These are phyloP conservation scores for Podarcis lilfordi DNA, from an alignment of 2,797 vertebrate genomes.

Conservation along the genomic window DNA sequence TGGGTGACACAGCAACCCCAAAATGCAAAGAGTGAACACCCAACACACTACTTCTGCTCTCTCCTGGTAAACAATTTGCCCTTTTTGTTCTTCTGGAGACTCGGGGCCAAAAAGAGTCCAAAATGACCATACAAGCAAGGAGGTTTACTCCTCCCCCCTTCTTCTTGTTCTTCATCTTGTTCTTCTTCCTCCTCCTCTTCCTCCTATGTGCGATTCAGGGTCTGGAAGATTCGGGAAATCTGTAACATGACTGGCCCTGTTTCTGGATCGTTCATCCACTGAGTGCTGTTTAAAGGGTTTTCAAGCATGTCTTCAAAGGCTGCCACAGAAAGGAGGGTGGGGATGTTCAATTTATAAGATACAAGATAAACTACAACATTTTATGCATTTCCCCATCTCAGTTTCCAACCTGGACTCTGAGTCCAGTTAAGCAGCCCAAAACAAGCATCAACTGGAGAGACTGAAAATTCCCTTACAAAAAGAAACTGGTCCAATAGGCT, in stretches of 20 bases:
- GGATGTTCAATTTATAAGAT: neutral
- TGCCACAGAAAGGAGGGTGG: slow-evolving; percentile 65
- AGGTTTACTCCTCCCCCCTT: neutral
- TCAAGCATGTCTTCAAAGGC: slow-evolving; percentile 99
- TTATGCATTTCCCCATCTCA: neutral
- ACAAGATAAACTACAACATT: neutral
- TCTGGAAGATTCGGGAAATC: slow-evolving; percentile 99
- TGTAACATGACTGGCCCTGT: slow-evolving; percentile 98
- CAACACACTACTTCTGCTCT: neutral
- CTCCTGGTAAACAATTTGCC: neutral
- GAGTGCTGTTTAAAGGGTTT: slow-evolving; percentile 98
- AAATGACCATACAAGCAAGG: slow-evolving; percentile 1
- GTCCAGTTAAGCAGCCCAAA: neutral
- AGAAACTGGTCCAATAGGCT: neutral
- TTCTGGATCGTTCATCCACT: slow-evolving; percentile 99
- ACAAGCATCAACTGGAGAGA: neutral
- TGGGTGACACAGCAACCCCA: slow-evolving; percentile 2
- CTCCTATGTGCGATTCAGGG: slow-evolving; percentile 95
- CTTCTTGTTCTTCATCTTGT: no score
- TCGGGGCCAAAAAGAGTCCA: slow-evolving; percentile 10
- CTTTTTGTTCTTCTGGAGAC: neutral
- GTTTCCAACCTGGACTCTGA: neutral
- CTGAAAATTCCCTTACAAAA: neutral
- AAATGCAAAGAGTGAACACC: slow-evolving; percentile 2
- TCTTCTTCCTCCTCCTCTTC: neutral